Evolutionary conservation across 2,797 vertebrate species (phyloP), one percentile per base, ranked within the genome.

Genomic region (Falco cherrug): DNA sequence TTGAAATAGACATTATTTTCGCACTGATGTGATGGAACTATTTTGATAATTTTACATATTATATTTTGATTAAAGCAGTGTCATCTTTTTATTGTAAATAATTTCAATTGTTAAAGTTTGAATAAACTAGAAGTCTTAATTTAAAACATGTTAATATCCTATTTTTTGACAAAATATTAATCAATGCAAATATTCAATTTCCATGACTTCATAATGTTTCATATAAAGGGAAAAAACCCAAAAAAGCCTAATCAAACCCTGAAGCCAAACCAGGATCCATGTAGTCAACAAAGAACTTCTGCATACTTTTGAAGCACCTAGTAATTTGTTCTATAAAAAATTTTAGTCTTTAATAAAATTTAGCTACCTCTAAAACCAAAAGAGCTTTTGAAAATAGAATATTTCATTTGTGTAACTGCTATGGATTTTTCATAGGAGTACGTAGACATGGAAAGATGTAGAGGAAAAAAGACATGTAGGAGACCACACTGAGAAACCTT

Each of bases 241-340:
- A 12, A 37, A 5, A 41, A 5, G 6, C 6, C 0, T 3, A 31
- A 69, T 17, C 43, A 43, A 43, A 43, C 16, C 16, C 43, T 43
- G 43, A 43, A 43, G 16, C 43, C 16, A 16, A 57, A 4, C 4
- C 35, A 35, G 9, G 48, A 63, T n/a, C 13, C 29, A 9, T 45
- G 45, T 16, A 14, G 1, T 5, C 43, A 64, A 2, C 5, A 65
- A 85, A 76, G 18, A 54, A 28, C 1, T 65, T 68, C 26, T 60
- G 7, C 7, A 54, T 33, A 33, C 1, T 21, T 56, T n/a, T 50
- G 31, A 70, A 71, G 1, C 3, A n/a, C 3, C 2, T 48, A 17
- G 6, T 16, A 73, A 61, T 20, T 19, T 1, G 1, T 51, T 54
- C 20, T 69, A 5, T 28, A 35, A 74, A 37, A 16, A 47, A 5